Conservation (phyloP, 1,140 invertebrate genomes). For the Chrysomallon squamiferum region DNA sequence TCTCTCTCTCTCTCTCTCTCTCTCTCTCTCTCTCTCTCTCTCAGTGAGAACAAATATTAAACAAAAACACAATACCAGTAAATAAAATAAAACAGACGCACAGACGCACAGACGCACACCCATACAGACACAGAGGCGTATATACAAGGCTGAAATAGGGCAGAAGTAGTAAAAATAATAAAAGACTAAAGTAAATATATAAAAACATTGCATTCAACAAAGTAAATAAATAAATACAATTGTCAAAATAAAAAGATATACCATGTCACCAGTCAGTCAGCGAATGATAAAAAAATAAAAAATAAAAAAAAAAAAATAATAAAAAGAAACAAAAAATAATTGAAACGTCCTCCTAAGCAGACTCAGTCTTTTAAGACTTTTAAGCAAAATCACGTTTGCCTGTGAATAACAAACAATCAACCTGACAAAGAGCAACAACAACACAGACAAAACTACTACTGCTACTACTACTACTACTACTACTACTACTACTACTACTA, state of each 20-base stretch:
- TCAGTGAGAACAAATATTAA: too few relatives aligned
- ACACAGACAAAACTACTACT: neutral
- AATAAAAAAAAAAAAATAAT: too few relatives aligned
- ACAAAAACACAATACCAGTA: too few relatives aligned
- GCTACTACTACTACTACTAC: neutral
- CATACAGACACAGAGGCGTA: neutral
- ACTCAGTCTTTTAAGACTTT: neutral
- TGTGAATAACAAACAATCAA: neutral
- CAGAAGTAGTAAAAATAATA: neutral
- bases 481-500: neutral
- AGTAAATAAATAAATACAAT: neutral
- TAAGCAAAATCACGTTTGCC: neutral
- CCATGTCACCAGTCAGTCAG: neutral
- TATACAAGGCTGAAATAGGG: neutral
- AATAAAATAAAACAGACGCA: neutral
- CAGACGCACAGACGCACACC: constrained; percentile 6
- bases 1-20: too few relatives aligned
- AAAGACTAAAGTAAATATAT: neutral
- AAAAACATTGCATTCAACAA: neutral
- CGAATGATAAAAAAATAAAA: neutral
- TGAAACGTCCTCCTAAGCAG: too few relatives aligned
- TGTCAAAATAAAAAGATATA: neutral
- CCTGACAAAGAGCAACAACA: neutral
- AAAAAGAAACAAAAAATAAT: too few relatives aligned
- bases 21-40: neutral